Conservation (phyloP, 2,113 vertebrate genomes). For the Rhineura floridana region DNA sequence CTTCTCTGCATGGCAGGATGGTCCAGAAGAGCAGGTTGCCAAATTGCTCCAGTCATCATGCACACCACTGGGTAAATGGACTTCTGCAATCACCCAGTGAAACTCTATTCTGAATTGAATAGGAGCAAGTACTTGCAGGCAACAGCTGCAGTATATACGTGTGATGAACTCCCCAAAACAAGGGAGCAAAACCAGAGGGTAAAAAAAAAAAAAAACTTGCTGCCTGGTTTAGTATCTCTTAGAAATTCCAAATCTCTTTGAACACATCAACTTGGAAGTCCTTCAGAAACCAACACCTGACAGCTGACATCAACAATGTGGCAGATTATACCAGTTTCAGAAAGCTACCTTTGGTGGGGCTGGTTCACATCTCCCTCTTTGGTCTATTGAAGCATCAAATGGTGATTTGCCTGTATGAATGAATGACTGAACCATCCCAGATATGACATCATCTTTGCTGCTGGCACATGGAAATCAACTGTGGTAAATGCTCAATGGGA, state of each 20-base stretch:
- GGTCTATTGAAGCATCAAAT: neutral
- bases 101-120: neutral
- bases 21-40: neutral
- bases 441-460: neutral
- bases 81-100: neutral
- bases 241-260: neutral
- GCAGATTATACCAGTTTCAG: neutral
- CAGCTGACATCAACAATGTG: neutral
- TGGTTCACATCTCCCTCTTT: neutral
- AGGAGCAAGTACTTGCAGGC: neutral
- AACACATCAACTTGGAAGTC: neutral
- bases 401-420: neutral
- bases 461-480: neutral
- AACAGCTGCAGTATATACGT: neutral
- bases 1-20: neutral
- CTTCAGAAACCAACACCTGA: neutral
- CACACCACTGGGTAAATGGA: neutral
- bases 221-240: neutral
- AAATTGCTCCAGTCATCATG: neutral
- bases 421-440: neutral
- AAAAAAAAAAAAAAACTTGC: fast-evolving
- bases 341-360: neutral
- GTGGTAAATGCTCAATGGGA: too few species aligned
- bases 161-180: neutral
- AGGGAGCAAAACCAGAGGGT: neutral